These are phyloP conservation scores for Thera obeliscata DNA, from an alignment of 2,888 invertebrate species.

Conservation along the genomic window DNA sequence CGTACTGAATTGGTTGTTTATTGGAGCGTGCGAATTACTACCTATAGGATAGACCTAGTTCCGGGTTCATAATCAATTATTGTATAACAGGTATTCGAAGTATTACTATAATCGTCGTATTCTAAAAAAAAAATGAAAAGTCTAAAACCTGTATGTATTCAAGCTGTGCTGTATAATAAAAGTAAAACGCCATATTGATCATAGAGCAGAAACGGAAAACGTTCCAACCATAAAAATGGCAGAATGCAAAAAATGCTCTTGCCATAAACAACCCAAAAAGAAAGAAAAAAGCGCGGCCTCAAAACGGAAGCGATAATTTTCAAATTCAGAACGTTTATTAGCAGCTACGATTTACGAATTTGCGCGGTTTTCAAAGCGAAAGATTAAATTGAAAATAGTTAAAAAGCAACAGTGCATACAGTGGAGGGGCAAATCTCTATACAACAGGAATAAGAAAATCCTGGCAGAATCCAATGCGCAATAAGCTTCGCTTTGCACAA, in stretches of 20 bases:
- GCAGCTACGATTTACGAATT: slow-evolving; percentile 14
- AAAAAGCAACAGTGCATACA: slow-evolving; percentile 6
- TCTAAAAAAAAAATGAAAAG: neutral
- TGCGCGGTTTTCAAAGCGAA: slow-evolving; percentile 8
- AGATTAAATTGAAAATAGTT: slow-evolving; percentile 9
- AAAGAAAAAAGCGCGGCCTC: slow-evolving; percentile 14
- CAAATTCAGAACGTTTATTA: slow-evolving; percentile 23
- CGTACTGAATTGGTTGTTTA: slow-evolving; percentile 46
- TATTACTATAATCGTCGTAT: neutral
- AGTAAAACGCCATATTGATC: slow-evolving; percentile 7
- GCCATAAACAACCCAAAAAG: slow-evolving; percentile 23
- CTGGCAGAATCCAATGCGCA: slow-evolving; percentile 6
- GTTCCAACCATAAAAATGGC: slow-evolving; percentile 23
- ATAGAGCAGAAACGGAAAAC: slow-evolving; percentile 11
- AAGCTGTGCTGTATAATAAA: slow-evolving; percentile 10
- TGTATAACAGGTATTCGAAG: neutral
- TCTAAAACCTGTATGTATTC: neutral
- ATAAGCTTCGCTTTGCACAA: slow-evolving; percentile 10
- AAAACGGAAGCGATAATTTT: slow-evolving; percentile 25
- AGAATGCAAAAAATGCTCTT: slow-evolving; percentile 24
- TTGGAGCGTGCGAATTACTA: slow-evolving; percentile 24
- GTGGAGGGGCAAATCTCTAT: slow-evolving; percentile 6
- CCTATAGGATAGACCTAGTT: slow-evolving; percentile 16
- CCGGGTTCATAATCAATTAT: slow-evolving; percentile 8
- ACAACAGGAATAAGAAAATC: slow-evolving; percentile 8